Conservation (phyloP, 2,888 invertebrate species). For the Phragmatobia fuliginosa region DNA sequence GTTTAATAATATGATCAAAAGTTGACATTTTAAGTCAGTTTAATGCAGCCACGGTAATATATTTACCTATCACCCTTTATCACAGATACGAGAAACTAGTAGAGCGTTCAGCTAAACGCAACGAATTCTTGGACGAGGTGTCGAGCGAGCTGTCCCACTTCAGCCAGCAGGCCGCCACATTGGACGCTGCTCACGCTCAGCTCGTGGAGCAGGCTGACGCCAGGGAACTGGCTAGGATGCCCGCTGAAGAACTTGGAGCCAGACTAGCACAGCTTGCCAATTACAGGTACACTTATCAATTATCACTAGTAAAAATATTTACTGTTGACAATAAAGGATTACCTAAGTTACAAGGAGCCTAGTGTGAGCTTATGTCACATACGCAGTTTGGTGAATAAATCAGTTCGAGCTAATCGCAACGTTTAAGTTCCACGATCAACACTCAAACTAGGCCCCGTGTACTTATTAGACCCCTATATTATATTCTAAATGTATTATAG, state of each 20-base stretch:
- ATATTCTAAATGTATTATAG: too few species aligned
- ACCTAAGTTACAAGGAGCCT: too few species aligned
- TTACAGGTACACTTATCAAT: conserved; percentile 72
- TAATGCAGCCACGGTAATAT: background rate
- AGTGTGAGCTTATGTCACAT: too few species aligned
- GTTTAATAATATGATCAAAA: background rate
- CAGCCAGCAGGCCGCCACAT: conserved; percentile 87
- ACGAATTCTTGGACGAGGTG: conserved; percentile 94
- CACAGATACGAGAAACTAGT: conserved; percentile 94
- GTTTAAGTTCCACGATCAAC: too few species aligned
- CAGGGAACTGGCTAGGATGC: conserved; percentile 89
- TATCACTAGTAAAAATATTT: background rate
- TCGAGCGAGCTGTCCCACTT: conserved; percentile 90
- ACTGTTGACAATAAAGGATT: background rate
- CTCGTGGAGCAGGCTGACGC: conserved; percentile 92
- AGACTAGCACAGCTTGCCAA: conserved; percentile 84
- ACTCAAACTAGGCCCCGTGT: too few species aligned
- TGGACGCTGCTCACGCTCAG: conserved; percentile 90
- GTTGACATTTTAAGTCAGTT: background rate
- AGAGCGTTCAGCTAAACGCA: conserved; percentile 92
- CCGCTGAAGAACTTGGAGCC: conserved; percentile 85
- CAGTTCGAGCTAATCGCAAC: too few species aligned
- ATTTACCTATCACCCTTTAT: background rate
- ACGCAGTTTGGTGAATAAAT: too few species aligned
- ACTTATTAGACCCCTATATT: too few species aligned